A percentile compares a stretch with the other conserved stretches of the same genome.
These are phyloP conservation scores for Centrocercus urophasianus DNA, from an alignment of 2,113 vertebrate genomes.

Conservation along the genomic window DNA sequence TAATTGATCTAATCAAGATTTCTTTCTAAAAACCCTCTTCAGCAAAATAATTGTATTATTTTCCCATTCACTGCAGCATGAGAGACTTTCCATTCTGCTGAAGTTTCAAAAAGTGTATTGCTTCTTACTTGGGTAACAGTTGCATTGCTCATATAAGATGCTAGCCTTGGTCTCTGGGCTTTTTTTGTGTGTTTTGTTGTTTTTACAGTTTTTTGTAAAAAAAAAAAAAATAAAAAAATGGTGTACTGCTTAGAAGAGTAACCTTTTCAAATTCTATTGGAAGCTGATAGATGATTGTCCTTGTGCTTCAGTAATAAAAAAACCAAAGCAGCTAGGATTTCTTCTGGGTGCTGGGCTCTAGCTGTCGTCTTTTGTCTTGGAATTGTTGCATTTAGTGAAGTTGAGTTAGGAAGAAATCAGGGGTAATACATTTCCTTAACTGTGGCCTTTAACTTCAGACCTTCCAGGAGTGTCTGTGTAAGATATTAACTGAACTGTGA, in stretches of 20 bases:
- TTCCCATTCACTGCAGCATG: not conserved
- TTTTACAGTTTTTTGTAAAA: not conserved
- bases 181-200: not conserved
- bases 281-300: constrained; percentile 28
- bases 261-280: constrained; percentile 4
- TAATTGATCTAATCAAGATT: not conserved
- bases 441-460: constrained; percentile 19
- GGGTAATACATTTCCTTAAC: not conserved
- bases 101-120: not conserved
- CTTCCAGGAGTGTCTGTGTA: constrained; percentile 17
- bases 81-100: not conserved
- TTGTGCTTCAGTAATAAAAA: constrained; percentile 17
- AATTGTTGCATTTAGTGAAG: not conserved
- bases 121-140: not conserved
- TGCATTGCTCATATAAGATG: not conserved
- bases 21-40: not conserved
- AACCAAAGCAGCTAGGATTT: not conserved
- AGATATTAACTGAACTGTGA: constrained; percentile 21
- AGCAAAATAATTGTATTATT: not conserved
- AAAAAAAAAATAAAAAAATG: not conserved
- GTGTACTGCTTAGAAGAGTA: not conserved
- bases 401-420: not conserved
- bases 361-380: not conserved
- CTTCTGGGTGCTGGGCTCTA: not conserved
- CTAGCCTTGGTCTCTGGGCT: not conserved